phyloP scores from a whole-genome alignment of 2,888 invertebrate genomes.

The Disparrhopalites patrizii region DNA sequence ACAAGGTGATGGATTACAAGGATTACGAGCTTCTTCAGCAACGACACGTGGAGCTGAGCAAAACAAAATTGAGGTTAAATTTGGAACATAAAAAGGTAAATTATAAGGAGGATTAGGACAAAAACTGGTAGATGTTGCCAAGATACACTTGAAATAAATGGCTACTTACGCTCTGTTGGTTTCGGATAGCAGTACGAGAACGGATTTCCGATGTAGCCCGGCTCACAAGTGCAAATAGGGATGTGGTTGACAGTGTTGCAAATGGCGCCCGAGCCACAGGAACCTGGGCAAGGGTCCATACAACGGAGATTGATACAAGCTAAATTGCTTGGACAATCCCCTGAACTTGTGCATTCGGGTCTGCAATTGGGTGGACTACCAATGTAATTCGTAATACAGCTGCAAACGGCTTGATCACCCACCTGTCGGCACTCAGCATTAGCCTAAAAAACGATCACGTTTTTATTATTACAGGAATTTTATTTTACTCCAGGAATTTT shows the following conservation, averaged over 20 bases:
- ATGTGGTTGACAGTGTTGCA: slow-evolving; percentile 38
- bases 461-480: no score
- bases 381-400: slow-evolving; percentile 67
- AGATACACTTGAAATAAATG: no score
- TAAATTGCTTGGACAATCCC: slow-evolving; percentile 74
- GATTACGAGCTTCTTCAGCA: slow-evolving; percentile 54
- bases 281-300: slow-evolving; percentile 52
- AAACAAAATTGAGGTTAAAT: no score
- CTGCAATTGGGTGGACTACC: slow-evolving; percentile 60
- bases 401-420: slow-evolving; percentile 51
- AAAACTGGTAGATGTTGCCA: neutral
- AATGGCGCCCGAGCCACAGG: slow-evolving; percentile 62
- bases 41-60: slow-evolving; percentile 15
- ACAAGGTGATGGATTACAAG: slow-evolving; percentile 82
- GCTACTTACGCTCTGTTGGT: slow-evolving; percentile 49
- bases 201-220: slow-evolving; percentile 49
- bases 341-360: slow-evolving; percentile 54
- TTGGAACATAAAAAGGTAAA: neutral
- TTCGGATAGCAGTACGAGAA: slow-evolving; percentile 31
- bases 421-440: slow-evolving; percentile 65
- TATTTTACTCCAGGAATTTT: no score
- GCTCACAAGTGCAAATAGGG: slow-evolving; percentile 49
- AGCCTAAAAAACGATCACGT: no score
- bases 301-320: slow-evolving; percentile 63
- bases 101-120: neutral